These are phyloP conservation scores for Drosophila aff. DNA, from an alignment of 1,140 invertebrate genomes.

Conservation along the genomic window DNA sequence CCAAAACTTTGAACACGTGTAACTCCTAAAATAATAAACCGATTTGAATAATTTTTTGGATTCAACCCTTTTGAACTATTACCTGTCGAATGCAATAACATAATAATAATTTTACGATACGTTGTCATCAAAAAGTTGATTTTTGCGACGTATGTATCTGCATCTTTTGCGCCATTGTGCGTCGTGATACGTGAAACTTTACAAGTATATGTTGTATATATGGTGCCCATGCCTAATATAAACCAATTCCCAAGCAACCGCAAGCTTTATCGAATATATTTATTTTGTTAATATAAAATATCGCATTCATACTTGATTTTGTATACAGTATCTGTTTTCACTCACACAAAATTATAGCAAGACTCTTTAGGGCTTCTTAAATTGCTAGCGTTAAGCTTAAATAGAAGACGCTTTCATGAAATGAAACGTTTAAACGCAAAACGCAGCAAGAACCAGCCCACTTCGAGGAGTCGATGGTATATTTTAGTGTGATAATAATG, in stretches of 20 bases:
- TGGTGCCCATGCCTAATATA: too few relatives aligned
- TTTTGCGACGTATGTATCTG: too few relatives aligned
- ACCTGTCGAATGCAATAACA: too few relatives aligned
- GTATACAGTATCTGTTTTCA: neutral
- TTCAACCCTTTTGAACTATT: too few relatives aligned
- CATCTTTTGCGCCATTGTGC: too few relatives aligned
- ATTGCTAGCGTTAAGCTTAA: neutral
- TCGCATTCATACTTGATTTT: neutral
- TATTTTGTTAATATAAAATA: neutral
- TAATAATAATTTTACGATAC: too few relatives aligned
- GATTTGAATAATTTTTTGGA: too few relatives aligned
- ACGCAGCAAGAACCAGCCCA: neutral
- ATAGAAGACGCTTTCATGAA: neutral
- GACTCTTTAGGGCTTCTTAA: neutral
- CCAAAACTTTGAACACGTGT: too few relatives aligned
- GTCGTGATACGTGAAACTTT: too few relatives aligned
- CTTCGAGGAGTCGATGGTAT: neutral
- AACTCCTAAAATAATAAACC: too few relatives aligned
- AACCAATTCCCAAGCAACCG: neutral
- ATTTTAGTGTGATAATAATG: conserved; percentile 4
- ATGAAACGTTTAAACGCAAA: neutral
- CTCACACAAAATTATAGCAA: neutral
- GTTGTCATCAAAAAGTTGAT: too few relatives aligned
- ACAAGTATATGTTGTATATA: too few relatives aligned
- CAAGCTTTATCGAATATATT: neutral